These are phyloP conservation scores for Pollenia amentaria DNA, from an alignment of 2,888 invertebrate species.

Conservation along the genomic window DNA sequence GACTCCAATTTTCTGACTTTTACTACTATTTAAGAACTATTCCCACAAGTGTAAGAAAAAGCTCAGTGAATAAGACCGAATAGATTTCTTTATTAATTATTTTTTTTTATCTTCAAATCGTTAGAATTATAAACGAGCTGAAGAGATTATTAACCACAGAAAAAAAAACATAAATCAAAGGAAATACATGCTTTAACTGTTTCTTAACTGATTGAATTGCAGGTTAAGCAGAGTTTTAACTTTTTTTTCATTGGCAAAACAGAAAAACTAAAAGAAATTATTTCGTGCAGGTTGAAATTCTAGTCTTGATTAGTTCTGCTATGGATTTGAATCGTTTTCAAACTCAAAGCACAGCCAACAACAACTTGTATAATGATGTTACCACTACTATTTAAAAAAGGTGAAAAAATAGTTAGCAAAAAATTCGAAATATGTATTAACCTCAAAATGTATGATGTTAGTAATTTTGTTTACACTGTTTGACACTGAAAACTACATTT, in stretches of 20 bases:
- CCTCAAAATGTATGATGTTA: too few species aligned
- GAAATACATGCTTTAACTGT: conserved; percentile 61
- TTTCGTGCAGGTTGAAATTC: conserved; percentile 53
- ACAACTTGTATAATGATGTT: conserved; percentile 29
- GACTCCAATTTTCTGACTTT: not conserved
- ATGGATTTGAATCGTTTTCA: conserved; percentile 39
- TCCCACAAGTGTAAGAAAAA: conserved; percentile 1
- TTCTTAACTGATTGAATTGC: conserved; percentile 64
- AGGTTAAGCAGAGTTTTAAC: conserved; percentile 42
- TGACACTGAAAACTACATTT: too few species aligned
- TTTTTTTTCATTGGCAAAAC: not conserved
- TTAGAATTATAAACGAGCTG: conserved; percentile 36
- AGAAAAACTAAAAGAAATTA: conserved; percentile 27
- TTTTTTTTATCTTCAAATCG: conserved; percentile 47
- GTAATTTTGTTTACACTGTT: too few species aligned
- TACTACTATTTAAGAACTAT: not conserved
- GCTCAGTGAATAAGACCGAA: not conserved
- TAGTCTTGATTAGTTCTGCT: conserved; percentile 51
- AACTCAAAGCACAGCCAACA: conserved; percentile 21
- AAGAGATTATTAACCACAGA: conserved; percentile 12
- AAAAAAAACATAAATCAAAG: conserved; percentile 57
- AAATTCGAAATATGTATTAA: not conserved
- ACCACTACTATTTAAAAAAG: not conserved
- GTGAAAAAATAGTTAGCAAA: not conserved
- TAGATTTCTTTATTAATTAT: conserved; percentile 37